These are phyloP conservation scores for Xenus cinereus DNA, from an alignment of 2,113 vertebrate species.

Conservation along the genomic window DNA sequence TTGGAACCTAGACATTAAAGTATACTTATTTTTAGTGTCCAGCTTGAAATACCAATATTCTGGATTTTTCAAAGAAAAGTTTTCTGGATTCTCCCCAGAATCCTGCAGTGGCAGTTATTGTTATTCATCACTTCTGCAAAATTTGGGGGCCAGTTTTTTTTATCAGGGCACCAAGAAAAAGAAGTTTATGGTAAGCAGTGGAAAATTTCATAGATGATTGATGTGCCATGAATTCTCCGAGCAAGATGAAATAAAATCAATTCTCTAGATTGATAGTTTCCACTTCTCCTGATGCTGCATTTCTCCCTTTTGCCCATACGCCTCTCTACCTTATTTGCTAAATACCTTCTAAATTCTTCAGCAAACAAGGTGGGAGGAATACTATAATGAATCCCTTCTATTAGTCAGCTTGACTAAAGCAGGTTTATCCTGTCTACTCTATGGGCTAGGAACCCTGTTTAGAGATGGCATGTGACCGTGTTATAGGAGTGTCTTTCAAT, in stretches of 20 bases:
- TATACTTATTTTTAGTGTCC: not conserved
- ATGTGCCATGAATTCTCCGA: not conserved
- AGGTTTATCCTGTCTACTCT: not conserved
- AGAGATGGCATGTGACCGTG: not conserved
- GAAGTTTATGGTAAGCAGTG: not conserved
- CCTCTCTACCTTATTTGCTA: not conserved
- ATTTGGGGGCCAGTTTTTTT: not conserved
- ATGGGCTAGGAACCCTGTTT: not conserved
- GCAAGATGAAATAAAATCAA: not conserved
- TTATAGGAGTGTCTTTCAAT: not conserved
- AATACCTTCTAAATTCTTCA: constrained; percentile 28
- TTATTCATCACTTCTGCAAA: not conserved
- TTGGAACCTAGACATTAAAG: not conserved
- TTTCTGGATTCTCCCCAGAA: not conserved
- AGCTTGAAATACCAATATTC: not conserved
- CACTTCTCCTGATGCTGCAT: not conserved
- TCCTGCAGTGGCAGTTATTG: not conserved
- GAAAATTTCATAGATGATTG: not conserved
- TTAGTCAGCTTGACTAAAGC: constrained; percentile 4
- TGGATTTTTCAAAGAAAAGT: not conserved
- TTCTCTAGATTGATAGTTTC: not conserved
- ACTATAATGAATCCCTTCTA: not conserved
- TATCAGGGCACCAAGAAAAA: not conserved
- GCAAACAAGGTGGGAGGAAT: not conserved
- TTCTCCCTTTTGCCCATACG: not conserved